Conservation (phyloP, 2,113 vertebrate genomes). For the Petaurus breviceps region DNA sequence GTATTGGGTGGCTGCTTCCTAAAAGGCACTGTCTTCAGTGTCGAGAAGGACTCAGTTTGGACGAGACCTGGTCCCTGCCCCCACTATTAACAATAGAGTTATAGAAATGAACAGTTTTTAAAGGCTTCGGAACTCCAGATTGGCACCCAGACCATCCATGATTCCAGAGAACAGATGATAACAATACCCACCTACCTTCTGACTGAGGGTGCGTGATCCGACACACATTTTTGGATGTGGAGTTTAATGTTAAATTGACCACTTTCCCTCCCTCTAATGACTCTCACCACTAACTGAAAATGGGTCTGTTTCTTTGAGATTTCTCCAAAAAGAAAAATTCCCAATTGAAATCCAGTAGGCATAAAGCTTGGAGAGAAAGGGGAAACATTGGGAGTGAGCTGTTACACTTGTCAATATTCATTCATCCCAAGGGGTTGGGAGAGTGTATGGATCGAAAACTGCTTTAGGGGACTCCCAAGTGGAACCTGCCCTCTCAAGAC, state of each 20-base stretch:
- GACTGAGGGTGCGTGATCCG: background rate
- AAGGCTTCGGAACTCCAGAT: no score
- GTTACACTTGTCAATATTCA: conserved; percentile 70
- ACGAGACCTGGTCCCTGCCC: no score
- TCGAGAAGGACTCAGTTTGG: background rate
- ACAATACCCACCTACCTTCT: background rate
- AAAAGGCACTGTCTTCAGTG: background rate
- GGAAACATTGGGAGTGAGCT: conserved; percentile 28
- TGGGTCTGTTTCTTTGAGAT: conserved; percentile 39
- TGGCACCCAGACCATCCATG: no score
- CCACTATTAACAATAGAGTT: no score
- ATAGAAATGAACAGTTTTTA: no score
- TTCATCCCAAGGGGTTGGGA: background rate
- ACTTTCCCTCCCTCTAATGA: background rate
- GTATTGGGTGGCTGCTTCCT: background rate
- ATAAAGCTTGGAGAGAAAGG: conserved; percentile 34
- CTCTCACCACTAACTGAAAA: conserved; percentile 38
- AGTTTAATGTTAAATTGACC: background rate
- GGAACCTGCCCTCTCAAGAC: conserved; percentile 23
- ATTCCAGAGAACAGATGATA: background rate
- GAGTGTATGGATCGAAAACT: conserved; percentile 66
- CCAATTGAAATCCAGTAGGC: background rate
- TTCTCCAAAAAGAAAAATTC: conserved; percentile 42
- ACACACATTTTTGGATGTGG: background rate
- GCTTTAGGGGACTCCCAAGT: conserved; percentile 49